These are phyloP conservation scores for Drosophila equinoxialis DNA, from an alignment of 1,140 invertebrate species.

Conservation along the genomic window DNA sequence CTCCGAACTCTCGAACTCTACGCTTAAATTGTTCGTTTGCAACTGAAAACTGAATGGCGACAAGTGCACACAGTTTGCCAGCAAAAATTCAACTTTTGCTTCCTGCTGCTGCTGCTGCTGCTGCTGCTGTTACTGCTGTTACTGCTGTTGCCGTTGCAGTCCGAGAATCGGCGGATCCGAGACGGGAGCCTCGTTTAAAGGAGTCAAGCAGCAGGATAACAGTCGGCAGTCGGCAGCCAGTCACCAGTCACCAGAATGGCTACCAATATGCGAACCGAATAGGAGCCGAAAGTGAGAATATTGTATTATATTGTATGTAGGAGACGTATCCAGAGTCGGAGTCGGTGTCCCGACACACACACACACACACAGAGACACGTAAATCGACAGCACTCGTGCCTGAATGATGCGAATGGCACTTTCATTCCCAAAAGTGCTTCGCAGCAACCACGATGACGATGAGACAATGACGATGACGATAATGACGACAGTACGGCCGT, in stretches of 20 bases:
- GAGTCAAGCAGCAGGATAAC: constrained; percentile 3
- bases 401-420: constrained; percentile 4
- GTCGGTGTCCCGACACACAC: too few species aligned
- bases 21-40: constrained; percentile 71
- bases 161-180: constrained; percentile 26
- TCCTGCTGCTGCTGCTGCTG: constrained; percentile 30
- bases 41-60: constrained; percentile 58
- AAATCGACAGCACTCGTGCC: neutral
- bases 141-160: constrained; percentile 15
- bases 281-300: constrained; percentile 6
- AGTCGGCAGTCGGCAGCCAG: constrained; percentile 24
- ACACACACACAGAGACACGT: too few species aligned
- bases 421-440: constrained; percentile 2
- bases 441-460: neutral
- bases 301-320: constrained; percentile 4
- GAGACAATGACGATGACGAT: neutral
- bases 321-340: neutral
- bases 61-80: constrained; percentile 55
- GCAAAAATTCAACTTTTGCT: constrained; percentile 31
- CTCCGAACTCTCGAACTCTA: constrained; percentile 39
- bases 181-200: constrained; percentile 8
- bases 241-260: constrained; percentile 7
- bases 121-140: constrained; percentile 9
- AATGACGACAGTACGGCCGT: too few species aligned
- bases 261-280: constrained; percentile 36